Evolutionary conservation across 2,888 invertebrate genomes (phyloP), one percentile per base, ranked within the genome.

Genomic region (Diogma glabrata): DNA sequence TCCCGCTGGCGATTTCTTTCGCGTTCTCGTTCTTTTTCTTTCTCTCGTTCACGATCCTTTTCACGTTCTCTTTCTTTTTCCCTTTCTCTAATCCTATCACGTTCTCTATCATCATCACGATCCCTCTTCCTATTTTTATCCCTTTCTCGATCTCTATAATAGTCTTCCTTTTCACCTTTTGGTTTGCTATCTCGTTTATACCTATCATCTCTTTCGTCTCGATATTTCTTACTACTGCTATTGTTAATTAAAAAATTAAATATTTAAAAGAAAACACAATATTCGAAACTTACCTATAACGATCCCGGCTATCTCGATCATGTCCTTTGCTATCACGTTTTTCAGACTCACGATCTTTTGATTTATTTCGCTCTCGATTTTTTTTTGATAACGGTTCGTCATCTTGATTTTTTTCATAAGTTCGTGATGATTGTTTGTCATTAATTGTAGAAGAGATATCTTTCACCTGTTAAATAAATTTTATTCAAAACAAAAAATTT

Each of bases 21-120:
- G 16, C 46, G 46, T 5, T 46, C 46, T 16, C 46, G 14, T 16
- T 46, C 67, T 4, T 67, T 60, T 51, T 66, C 64, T 4, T 66
- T 58, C 16, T 66, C 64, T n/a, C 64, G 12, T 8, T 33, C 33
- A 12, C n/a, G 9, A 16, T 36, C 36, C 3, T 14, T 12, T 14
- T 36, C 33, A n/a, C 33, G 30, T 20, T 48, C 33, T 1, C 48
- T 30, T 22, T 30, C 17, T 5, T 20, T 22, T 20, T 48, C 48
- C 12, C 14, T 47, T 19, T 47, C 46, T 24, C 26, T 23, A 24
- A 24, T 17, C 24, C 26, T 22, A 16, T 47, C 47, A 26, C 47
- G 47, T 28, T 47, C 26, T 47, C 48, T 19, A 33, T 48, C 33
- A 12, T 24, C 48, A 20, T 10, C 14, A 14, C 48, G 48, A 20